Conservation (phyloP, 2,888 invertebrate genomes). For the Palloptera scutellata region DNA sequence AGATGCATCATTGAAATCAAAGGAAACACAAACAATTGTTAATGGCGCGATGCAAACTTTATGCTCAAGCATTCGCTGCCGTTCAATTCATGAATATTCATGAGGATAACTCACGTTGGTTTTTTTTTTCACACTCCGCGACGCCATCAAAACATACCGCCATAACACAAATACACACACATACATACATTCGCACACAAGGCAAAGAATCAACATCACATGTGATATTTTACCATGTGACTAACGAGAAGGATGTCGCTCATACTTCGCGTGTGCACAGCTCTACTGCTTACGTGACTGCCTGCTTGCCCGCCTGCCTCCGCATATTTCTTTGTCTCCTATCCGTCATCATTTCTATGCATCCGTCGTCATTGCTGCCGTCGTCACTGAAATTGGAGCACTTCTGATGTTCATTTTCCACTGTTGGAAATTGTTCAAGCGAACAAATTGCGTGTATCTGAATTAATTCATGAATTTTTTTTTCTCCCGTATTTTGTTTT, state of each 20-base stretch:
- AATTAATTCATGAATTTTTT: constrained; percentile 26
- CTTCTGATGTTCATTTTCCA: constrained; percentile 3
- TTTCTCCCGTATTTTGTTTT: background rate
- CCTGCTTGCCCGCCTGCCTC: background rate
- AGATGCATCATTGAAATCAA: no score
- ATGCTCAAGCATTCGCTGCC: no score
- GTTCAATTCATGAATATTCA: no score
- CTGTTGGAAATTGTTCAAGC: constrained; percentile 11
- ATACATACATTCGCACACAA: no score
- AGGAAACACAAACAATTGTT: no score
- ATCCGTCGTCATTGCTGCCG: background rate
- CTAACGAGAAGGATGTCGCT: constrained; percentile 4
- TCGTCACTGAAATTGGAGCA: background rate
- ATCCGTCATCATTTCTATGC: background rate
- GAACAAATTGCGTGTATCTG: constrained; percentile 29
- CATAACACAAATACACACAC: no score
- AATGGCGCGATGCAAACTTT: no score
- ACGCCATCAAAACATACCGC: no score
- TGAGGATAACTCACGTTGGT: no score
- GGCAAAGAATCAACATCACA: no score
- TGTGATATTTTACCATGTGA: background rate
- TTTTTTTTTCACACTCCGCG: no score
- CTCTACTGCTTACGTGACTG: no score
- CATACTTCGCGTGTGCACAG: background rate
- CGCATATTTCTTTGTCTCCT: background rate